Base-by-base conservation (phyloP, 2,797 vertebrate genomes). In the Spondyliosoma cantharus region DNA sequence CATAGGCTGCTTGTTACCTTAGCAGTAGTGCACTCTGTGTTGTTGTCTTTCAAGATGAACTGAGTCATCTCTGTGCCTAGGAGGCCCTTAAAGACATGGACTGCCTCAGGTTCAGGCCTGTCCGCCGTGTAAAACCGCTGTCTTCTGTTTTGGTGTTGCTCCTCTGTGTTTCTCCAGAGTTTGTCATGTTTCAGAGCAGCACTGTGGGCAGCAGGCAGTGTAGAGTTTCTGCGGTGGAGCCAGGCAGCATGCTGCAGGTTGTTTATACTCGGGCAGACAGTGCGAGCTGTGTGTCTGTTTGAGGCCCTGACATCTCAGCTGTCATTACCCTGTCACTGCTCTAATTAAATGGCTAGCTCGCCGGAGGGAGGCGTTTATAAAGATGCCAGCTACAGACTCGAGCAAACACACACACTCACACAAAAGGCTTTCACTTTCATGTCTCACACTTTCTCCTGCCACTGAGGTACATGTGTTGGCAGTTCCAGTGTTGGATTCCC, bases 251-350 rank as follows among this genome's bases (percentile, higher is more conserved):
- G 63, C 81, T 87, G 85, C 82, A 88, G 77, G 89, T 90, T 93
- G 90, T 91, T 93, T 91, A 84, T 81, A 78, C 81, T 71, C 63
- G 32, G 83, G 82, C 88, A 91, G 84, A 93, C 90, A 89, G 91
- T 91, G 91, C 77, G 67, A 86, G 88, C 85, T 81, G 85, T 91
- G 86, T 91, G 90, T 91, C 83, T 91, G 80, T 87, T 83, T 85
- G 74, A 88, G 85, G 71, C 81, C 80, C 83, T 83, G 84, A 92
- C 90, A 90, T 85, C 89, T 93, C 90, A 77, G 84, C 90, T 92
- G 92, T 93, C 92, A 94, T 94, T 93, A 93, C 87, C 88, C 84
- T 92, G 93, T 94, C 93, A 91, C 81, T 27, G 89, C 86, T 92
- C 86, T 95, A 94, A 94, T 94, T 93, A 94, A 92, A 93, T 89